phyloP scores from a whole-genome alignment of 2,113 vertebrate genomes.

The Ia io region DNA sequence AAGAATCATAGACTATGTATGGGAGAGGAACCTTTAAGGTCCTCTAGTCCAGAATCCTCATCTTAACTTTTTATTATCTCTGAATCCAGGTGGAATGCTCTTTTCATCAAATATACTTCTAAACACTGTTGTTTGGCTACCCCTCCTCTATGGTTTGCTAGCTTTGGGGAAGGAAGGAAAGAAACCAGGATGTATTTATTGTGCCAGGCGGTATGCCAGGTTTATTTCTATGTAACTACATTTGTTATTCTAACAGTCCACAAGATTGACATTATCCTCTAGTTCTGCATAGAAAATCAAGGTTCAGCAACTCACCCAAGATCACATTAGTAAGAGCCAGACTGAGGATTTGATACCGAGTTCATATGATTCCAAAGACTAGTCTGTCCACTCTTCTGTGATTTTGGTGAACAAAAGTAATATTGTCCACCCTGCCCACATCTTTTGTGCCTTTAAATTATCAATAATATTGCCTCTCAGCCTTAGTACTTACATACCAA shows the following conservation, averaged over 20 bases:
- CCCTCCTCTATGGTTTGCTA: not conserved
- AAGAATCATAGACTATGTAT: not conserved
- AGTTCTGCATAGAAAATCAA: not conserved
- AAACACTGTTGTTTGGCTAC: not conserved
- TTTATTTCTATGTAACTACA: not conserved
- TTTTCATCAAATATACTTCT: not conserved
- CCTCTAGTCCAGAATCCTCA: not conserved
- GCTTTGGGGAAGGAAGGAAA: not conserved
- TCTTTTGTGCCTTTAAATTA: not conserved
- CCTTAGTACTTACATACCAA: not conserved
- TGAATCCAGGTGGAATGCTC: not conserved
- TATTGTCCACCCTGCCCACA: not conserved
- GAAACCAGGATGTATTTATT: not conserved
- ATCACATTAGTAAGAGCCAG: not conserved
- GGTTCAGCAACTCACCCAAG: not conserved
- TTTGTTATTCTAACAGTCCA: not conserved
- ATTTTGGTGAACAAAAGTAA: not conserved
- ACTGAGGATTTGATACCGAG: not conserved
- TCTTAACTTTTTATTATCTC: not conserved
- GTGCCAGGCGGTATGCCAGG: not conserved
- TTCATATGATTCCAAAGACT: not conserved
- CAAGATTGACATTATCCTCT: not conserved
- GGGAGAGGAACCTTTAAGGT: not conserved
- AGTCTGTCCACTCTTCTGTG: not conserved
- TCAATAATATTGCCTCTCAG: not conserved